Base-by-base conservation (phyloP, 53 echinoderm and acorn worm genomes). In the Astropecten irregularis region DNA sequence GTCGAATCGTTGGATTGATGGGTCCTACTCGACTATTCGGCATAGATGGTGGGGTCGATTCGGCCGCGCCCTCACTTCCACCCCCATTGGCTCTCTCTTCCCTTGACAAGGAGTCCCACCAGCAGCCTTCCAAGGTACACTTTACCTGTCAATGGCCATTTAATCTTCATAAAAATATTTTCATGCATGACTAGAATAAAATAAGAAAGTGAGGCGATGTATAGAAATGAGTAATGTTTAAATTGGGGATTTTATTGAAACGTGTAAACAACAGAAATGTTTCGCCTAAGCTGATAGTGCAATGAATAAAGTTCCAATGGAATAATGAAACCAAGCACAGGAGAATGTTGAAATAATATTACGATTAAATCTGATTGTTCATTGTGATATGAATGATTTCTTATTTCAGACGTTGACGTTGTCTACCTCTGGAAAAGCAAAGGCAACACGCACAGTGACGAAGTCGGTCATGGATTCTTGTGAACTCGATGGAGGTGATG, bases 391-490 rank as follows among this genome's bases (percentile, higher is more conserved):
- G 18, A 21, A 67, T 67, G 42, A 67, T 39, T 67, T 39, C 2
- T 40, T 30, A 67, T 67, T 67, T 67, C 40, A 67, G 67, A 67
- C 67, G 40, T 39, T 67, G 40, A 67, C 40, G 21, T 21, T 67
- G 40, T 67, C 67, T 39, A 67, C 2, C 42, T 42, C 42, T 21
- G 67, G 67, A 10, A 67, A 67, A 67, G 67, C 2, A 67, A 40
- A 67, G 67, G 67, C 67, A 67, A 67, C 67, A 67, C 15, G 67
- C 67, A 67, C 67, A 40, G 31, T 67, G 67, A 67, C 67, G 67
- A 67, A 67, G 67, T 67, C 40, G 40, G 67, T 67, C 67, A 38
- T 67, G 25, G 40, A 2, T 62, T 62, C 62, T 14, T 62, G 42
- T 67, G 67, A 40, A 42, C 67, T 39, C 15, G 40, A 67, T 38